Percentiles rank a stretch among this genome's conserved stretches.
phyloP scores from a whole-genome alignment of 53 echinoderm and acorn worm genomes.

The Apostichopus leukothele region DNA sequence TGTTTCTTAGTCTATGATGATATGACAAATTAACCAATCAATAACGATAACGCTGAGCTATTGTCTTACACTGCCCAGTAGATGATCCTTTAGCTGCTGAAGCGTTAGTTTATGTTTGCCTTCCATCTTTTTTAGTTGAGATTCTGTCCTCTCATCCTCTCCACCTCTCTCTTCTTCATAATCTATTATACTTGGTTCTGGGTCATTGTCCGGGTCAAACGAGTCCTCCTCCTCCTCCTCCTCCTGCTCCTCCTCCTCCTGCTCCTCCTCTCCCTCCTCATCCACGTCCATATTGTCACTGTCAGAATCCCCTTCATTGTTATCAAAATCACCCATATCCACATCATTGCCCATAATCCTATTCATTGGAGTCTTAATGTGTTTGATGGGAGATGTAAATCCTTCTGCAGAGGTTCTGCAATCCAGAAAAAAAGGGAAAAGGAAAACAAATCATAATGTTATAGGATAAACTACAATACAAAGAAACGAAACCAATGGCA shows the following conservation, averaged over 20 bases:
- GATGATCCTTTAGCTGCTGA: constrained; percentile 92
- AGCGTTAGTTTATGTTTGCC: constrained; percentile 82
- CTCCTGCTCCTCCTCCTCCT: neutral
- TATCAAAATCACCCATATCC: constrained; percentile 52
- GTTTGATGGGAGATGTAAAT: constrained; percentile 22
- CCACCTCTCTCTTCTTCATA: constrained; percentile 65
- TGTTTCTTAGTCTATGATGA: too few species aligned
- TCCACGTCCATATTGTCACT: constrained; percentile 7
- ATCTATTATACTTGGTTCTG: constrained; percentile 69
- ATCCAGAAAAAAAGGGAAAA: neutral
- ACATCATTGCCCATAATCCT: neutral
- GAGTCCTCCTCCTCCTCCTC: constrained; percentile 18
- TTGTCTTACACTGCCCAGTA: constrained; percentile 87
- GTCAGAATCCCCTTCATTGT: constrained; percentile 62
- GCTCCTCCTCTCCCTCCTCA: constrained; percentile 37
- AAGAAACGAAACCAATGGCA: too few species aligned
- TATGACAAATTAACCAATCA: too few species aligned
- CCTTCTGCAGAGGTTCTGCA: neutral
- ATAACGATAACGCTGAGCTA: too few species aligned
- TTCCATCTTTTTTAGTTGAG: constrained; percentile 81
- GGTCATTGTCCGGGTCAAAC: constrained; percentile 50
- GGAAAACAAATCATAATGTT: too few species aligned
- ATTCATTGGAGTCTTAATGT: neutral
- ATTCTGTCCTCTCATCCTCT: constrained; percentile 75
- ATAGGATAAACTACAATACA: too few species aligned